Evolutionary conservation across 2,888 invertebrate species (phyloP).

Genomic region (Bellardia pandia): DNA sequence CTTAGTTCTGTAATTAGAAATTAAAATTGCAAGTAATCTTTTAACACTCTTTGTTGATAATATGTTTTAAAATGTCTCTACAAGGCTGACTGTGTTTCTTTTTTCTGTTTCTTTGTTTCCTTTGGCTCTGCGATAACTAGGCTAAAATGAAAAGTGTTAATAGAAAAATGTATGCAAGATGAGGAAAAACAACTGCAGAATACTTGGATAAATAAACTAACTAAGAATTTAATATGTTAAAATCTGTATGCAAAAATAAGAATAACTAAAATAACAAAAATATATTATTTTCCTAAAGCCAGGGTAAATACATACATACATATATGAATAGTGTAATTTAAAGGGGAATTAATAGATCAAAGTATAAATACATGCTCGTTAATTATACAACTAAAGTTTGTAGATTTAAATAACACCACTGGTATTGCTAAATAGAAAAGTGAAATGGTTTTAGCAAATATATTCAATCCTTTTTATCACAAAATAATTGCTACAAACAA

Average conservation of each 20-base stretch:
- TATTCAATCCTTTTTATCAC: too few species aligned
- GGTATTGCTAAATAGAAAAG: too few species aligned
- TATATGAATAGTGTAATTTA: too few species aligned
- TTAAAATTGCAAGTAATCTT: slow-evolving; percentile 49
- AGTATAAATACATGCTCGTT: too few species aligned
- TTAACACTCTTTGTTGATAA: slow-evolving; percentile 39
- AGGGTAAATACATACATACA: too few species aligned
- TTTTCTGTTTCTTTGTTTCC: background rate
- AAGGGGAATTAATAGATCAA: too few species aligned
- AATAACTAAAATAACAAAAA: too few species aligned
- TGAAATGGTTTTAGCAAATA: too few species aligned
- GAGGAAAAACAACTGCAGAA: background rate
- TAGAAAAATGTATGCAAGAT: background rate
- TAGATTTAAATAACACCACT: too few species aligned
- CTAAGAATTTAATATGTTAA: background rate
- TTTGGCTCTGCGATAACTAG: background rate
- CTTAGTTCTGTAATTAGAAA: slow-evolving; percentile 40
- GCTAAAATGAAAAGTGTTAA: slow-evolving; percentile 17
- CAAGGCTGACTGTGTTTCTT: background rate
- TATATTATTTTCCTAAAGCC: too few species aligned
- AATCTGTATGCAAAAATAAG: background rate
- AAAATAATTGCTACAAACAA: too few species aligned
- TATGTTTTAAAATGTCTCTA: background rate
- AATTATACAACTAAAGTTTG: too few species aligned
- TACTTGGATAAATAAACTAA: background rate